Evolutionary conservation across 2,797 vertebrate genomes (phyloP), one percentile per base, ranked within the genome.

Genomic region (Eidolon dupreanum): DNA sequence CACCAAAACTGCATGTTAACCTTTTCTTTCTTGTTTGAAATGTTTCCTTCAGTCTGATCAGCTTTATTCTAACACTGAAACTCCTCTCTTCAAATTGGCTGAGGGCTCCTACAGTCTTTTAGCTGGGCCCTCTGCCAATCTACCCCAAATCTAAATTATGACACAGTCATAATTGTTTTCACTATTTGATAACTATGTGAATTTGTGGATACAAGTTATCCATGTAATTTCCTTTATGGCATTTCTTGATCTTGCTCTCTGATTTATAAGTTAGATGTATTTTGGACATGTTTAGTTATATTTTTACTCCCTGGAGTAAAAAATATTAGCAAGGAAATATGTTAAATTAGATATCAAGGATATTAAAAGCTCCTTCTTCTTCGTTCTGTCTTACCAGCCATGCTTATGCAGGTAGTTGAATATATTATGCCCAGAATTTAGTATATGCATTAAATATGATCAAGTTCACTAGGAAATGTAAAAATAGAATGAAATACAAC

Each of bases 401-500:
- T 55, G 59, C 94, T 96, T 79, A 93, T 65, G 82, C 88, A 94
- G 61, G 86, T 53, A 78, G 79, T 79, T 96, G 96, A 96, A 97
- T 97, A 92, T 93, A 97, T 97, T 97, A 97, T 88, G 81, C 88
- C 73, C 10, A 89, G 96, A 96, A 97, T 97, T 95, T 94, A 96
- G 95, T 93, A 78, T 77, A 43, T 81, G 87, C 97, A 96, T 98
- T 97, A 95, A 97, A 93, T 96, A 93, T 82, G 17, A 85, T 5
- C 86, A 36, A 87, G 97, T 98, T 98, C 96, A 78, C 92, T 5
- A 51, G 93, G 63, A 97, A 98, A 97, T 94, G 90, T 83, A 97
- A 88, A 97, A 98, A 98, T 97, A 97, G 98, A 98, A 97, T 89
- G 89, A 97, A 98, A 98, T 96, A 98, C 98, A 98, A 98, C 98